phyloP scores from a whole-genome alignment of 2,888 invertebrate species.

The Drosophila testacea region DNA sequence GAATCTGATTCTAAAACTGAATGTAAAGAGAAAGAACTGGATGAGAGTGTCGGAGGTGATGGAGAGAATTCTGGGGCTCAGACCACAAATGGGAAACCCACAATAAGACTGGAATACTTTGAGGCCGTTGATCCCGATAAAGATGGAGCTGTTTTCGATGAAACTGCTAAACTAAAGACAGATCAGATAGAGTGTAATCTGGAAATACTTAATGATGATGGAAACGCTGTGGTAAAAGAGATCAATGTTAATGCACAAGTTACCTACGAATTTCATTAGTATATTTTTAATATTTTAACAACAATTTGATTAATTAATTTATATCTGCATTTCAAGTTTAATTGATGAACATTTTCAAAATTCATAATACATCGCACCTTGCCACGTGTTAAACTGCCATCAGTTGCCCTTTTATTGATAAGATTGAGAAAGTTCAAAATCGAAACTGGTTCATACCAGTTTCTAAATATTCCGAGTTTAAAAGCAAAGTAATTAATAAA shows the following conservation, averaged over 20 bases:
- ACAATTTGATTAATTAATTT: slow-evolving; percentile 29
- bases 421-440: slow-evolving; percentile 33
- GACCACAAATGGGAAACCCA: slow-evolving; percentile 1
- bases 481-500: slow-evolving; percentile 41
- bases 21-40: neutral
- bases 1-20: too few species aligned
- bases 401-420: slow-evolving; percentile 40
- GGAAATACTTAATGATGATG: slow-evolving; percentile 70
- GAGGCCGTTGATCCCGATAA: slow-evolving; percentile 42
- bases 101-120: slow-evolving; percentile 50
- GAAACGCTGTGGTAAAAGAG: slow-evolving; percentile 63
- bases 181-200: slow-evolving; percentile 71
- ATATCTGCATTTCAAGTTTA: slow-evolving; percentile 22
- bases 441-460: slow-evolving; percentile 45
- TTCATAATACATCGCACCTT: slow-evolving; percentile 10
- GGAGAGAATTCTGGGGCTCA: neutral
- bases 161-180: slow-evolving; percentile 40
- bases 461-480: slow-evolving; percentile 5
- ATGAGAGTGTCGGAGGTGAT: neutral
- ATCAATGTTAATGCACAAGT: slow-evolving; percentile 75
- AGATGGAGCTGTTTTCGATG: neutral
- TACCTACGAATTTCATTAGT: slow-evolving; percentile 56
- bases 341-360: slow-evolving; percentile 45
- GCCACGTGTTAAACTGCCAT: slow-evolving; percentile 13
- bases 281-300: slow-evolving; percentile 7